Evolutionary conservation across 1,140 invertebrate genomes (phyloP), one percentile per base, ranked within the genome.

Genomic region (Drosophila erecta): DNA sequence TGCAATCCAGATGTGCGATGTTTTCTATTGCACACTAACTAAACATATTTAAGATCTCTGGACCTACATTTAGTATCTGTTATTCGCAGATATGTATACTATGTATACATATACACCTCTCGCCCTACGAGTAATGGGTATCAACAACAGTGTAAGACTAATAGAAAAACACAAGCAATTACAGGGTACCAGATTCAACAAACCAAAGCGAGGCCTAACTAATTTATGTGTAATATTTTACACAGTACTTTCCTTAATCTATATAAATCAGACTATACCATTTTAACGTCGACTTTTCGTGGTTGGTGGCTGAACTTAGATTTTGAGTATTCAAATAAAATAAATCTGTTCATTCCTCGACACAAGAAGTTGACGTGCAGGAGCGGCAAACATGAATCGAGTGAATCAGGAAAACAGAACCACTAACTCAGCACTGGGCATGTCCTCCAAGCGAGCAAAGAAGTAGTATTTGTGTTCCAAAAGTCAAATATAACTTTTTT

Each of bases 291-390:
- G 11, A 72, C 80, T 85, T 80, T 57, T 76, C 38, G 81, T 79
- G 80, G 62, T 80, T 60, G 80, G 73, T 35, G 80, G 55, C 58
- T 83, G 80, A 83, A 62, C 71, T 49, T 38, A 22, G 80, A 79
- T 84, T 83, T 64, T 61, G 30, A 33, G 35, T 24, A 46, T 53
- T 61, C 10, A 7, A 49, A 40, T 37, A 10, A 14, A 14, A 58
- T 40, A 78, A 83, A 84, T 85, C 80, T 84, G 80, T 84, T 84
- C 81, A 84, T 64, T 85, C 58, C 66, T 85, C 80, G 50, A 85
- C 80, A 76, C 76, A 47, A 72, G 46, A 57, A 84, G 80, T 84
- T 60, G 61, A 35, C 20, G 49, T 47, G 0, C 7, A 17, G 11
- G 4, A 58, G 7, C 54, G 20, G 14, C 46, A n/a, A 6, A 3